A percentile compares a stretch with the other conserved stretches of the same genome.
phyloP scores from a whole-genome alignment of 64 coral and sea anemone species.

The Trachythela sp. region DNA sequence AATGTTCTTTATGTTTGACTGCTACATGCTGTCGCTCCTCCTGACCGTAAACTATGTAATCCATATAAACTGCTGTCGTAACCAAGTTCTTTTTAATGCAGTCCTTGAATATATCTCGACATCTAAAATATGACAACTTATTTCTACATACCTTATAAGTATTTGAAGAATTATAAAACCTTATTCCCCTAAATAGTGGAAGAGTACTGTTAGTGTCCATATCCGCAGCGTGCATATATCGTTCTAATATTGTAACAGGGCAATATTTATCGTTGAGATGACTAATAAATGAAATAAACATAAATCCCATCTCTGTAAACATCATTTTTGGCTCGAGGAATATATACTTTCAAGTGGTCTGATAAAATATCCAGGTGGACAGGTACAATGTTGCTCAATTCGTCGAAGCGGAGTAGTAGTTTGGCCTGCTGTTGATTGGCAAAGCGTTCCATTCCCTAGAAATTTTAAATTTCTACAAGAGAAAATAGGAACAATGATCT shows the following conservation, averaged over 20 bases:
- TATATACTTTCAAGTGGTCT: background rate
- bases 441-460: too few relatives aligned
- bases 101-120: slow-evolving; percentile 26
- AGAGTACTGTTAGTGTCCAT: slow-evolving; percentile 22
- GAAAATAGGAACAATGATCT: too few relatives aligned
- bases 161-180: slow-evolving; percentile 25
- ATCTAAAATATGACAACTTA: slow-evolving; percentile 25
- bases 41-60: slow-evolving; percentile 6
- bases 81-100: slow-evolving; percentile 29
- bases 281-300: background rate
- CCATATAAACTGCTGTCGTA: background rate
- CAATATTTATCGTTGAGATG: slow-evolving; percentile 23
- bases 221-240: slow-evolving; percentile 14
- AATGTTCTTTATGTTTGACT: background rate
- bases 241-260: slow-evolving; percentile 37
- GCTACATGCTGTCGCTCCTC: background rate
- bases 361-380: too few relatives aligned
- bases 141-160: slow-evolving; percentile 38
- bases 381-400: too few relatives aligned
- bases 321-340: slow-evolving; percentile 11
- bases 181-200: slow-evolving; percentile 15
- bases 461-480: too few relatives aligned
- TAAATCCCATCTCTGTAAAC: slow-evolving; percentile 6
- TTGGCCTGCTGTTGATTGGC: too few relatives aligned
- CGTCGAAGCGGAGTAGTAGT: too few relatives aligned